These are phyloP conservation scores for Murina feae DNA, from an alignment of 2,113 vertebrate species.

Conservation along the genomic window DNA sequence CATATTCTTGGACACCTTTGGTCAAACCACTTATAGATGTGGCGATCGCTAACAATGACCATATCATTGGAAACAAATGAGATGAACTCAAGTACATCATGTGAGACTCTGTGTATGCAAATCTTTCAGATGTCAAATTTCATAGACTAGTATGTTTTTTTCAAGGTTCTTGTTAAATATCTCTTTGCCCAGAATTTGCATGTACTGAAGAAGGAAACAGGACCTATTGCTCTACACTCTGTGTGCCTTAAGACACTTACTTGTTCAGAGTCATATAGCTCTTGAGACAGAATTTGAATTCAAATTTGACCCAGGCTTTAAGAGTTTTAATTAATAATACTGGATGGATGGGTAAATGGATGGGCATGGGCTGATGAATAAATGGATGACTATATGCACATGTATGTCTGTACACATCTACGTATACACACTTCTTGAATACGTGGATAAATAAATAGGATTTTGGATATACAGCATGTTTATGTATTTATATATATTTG, in stretches of 20 bases:
- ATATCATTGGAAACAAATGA: not conserved
- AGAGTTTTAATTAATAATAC: not conserved
- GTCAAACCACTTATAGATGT: not conserved
- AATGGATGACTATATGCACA: not conserved
- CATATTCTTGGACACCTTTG: not conserved
- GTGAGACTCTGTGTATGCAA: not conserved
- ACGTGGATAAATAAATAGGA: not conserved
- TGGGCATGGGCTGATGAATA: fast-evolving
- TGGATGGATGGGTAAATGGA: not conserved
- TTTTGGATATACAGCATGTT: not conserved
- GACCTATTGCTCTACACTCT: not conserved
- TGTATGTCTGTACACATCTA: not conserved
- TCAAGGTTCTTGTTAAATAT: not conserved
- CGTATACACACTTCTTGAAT: not conserved
- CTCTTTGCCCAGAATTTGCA: not conserved
- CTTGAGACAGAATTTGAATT: not conserved
- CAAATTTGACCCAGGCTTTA: not conserved
- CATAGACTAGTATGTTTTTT: not conserved
- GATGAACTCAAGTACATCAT: not conserved
- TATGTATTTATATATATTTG: not conserved
- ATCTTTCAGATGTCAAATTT: not conserved
- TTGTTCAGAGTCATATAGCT: not conserved
- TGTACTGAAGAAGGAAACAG: not conserved
- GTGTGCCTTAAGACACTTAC: not conserved
- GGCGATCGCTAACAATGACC: not conserved